Conservation (phyloP, 2,888 invertebrate genomes). For the Leucophenga maculata region DNA sequence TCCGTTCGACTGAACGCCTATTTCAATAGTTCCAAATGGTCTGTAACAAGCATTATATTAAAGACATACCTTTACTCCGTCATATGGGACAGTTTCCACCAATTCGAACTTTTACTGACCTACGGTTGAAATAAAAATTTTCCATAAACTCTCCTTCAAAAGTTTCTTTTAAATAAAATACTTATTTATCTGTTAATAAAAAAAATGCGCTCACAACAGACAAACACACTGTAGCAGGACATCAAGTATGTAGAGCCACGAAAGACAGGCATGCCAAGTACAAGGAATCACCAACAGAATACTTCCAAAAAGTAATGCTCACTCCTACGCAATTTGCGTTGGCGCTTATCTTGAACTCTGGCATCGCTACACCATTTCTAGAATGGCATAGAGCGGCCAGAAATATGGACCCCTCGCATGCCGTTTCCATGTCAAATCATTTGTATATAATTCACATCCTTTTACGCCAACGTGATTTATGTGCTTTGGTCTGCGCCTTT, state of each 20-base stretch:
- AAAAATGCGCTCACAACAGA: constrained; percentile 5
- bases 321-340: constrained; percentile 2
- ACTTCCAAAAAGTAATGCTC: constrained; percentile 1
- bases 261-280: no score
- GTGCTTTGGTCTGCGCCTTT: constrained; percentile 37
- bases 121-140: no score
- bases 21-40: no score
- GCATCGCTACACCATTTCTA: constrained; percentile 1
- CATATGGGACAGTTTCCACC: no score
- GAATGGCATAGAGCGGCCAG: constrained; percentile 23
- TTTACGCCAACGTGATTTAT: constrained; percentile 60
- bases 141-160: no score
- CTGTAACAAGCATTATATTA: no score
- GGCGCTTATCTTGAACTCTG: constrained; percentile 47
- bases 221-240: neutral
- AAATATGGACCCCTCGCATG: neutral
- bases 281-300: no score
- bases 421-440: constrained; percentile 59
- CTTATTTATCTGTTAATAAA: neutral
- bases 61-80: no score
- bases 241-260: no score
- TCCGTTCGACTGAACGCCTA: no score
- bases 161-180: no score
- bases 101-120: no score
- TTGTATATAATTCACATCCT: constrained; percentile 66